Percentiles rank a stretch among this genome's conserved stretches.
These are phyloP conservation scores for Hirudo medicinalis DNA, from an alignment of 1,140 invertebrate species.

Conservation along the genomic window DNA sequence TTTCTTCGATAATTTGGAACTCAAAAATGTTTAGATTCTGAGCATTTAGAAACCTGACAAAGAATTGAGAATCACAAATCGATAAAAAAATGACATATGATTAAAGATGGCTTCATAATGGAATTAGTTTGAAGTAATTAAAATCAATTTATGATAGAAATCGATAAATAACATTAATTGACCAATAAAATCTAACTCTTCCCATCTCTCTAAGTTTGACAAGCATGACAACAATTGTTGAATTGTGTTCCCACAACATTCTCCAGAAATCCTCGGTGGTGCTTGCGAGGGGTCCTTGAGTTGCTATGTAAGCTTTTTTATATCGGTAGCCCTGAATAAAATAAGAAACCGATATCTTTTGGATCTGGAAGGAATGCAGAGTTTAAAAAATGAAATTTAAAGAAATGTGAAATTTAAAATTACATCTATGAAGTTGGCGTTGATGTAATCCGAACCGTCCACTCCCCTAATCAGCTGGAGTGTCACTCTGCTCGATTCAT, in stretches of 20 bases:
- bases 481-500: constrained; percentile 83
- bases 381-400: not conserved
- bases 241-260: constrained; percentile 99
- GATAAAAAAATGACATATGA: too few species aligned
- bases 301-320: constrained; percentile 87
- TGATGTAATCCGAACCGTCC: constrained; percentile 96
- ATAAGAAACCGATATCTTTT: not conserved
- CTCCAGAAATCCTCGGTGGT: constrained; percentile 98
- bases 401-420: constrained; percentile 6
- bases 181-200: constrained; percentile 50
- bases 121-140: too few species aligned
- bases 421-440: constrained; percentile 88
- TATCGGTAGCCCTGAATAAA: constrained; percentile 74
- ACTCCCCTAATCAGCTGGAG: constrained; percentile 74
- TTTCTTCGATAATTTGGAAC: too few species aligned
- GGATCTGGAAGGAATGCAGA: not conserved
- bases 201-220: constrained; percentile 95
- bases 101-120: too few species aligned
- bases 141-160: too few species aligned
- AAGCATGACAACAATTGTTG: constrained; percentile 64
- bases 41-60: too few species aligned
- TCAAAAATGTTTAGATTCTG: too few species aligned
- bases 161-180: not conserved
- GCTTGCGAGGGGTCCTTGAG: constrained; percentile 88
- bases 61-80: too few species aligned